Conservation (phyloP, 2,888 invertebrate species). For the Patella ulyssiponensis region DNA sequence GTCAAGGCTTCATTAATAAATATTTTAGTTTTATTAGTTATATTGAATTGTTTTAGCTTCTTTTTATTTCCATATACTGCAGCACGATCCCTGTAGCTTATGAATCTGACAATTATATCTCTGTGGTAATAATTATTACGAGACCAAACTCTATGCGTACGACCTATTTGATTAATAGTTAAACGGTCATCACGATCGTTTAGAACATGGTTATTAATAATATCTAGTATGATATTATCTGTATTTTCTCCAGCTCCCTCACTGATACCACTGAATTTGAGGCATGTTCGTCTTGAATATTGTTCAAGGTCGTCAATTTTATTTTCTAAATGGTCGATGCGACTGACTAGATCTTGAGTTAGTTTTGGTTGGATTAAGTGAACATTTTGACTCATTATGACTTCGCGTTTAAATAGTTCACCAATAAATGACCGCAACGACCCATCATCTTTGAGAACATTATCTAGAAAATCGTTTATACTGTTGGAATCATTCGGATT, state of each 20-base stretch:
- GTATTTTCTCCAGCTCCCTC: neutral
- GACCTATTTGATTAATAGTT: neutral
- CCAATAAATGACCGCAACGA: neutral
- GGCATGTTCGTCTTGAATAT: neutral
- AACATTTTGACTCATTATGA: neutral
- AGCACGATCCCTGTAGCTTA: neutral
- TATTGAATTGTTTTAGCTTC: neutral
- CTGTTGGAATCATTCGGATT: neutral
- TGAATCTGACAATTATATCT: neutral
- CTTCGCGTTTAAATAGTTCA: neutral
- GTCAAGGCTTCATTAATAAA: too few species aligned
- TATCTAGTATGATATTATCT: neutral
- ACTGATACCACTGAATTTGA: neutral
- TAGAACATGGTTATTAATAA: neutral
- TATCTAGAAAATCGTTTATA: too few species aligned
- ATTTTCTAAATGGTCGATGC: neutral
- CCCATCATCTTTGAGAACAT: neutral
- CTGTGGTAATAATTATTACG: neutral
- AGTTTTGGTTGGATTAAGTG: neutral
- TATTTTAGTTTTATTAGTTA: too few species aligned
- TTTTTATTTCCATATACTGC: too few species aligned
- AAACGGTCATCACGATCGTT: neutral
- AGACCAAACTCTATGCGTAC: neutral
- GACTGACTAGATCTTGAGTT: neutral
- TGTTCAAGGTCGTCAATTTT: neutral